A percentile compares a stretch with the other conserved stretches of the same genome.
These are phyloP conservation scores for Dasypogon diadema DNA, from an alignment of 2,888 invertebrate species.

Conservation along the genomic window DNA sequence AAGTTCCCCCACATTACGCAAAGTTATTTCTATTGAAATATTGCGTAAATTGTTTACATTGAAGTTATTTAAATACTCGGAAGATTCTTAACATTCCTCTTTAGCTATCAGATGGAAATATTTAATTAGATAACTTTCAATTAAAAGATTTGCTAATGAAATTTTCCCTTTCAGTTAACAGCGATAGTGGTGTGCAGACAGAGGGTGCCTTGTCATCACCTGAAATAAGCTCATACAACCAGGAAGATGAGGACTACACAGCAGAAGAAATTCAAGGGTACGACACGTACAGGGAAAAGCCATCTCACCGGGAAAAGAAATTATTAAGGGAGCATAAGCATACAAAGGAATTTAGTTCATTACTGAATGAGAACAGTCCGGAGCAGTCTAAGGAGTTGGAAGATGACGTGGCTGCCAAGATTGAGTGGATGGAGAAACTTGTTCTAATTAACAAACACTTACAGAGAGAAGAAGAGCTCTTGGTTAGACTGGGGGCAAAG, in stretches of 20 bases:
- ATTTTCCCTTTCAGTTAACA: conserved; percentile 69
- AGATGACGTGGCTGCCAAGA: conserved; percentile 72
- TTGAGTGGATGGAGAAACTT: conserved; percentile 80
- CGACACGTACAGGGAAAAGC: conserved; percentile 51
- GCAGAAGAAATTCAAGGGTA: conserved; percentile 15
- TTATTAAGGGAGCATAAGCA: conserved; percentile 72
- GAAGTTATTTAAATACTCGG: too few species aligned
- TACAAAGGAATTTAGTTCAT: conserved; percentile 70
- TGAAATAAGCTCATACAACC: conserved; percentile 59
- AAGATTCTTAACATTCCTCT: too few species aligned
- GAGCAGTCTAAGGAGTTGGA: conserved; percentile 67
- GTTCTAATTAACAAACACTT: conserved; percentile 80
- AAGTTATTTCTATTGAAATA: too few species aligned
- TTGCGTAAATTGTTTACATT: too few species aligned
- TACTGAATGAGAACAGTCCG: conserved; percentile 61
- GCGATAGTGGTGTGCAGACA: conserved; percentile 78
- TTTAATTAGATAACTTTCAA: conserved; percentile 11
- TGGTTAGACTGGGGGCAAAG: conserved; percentile 77
- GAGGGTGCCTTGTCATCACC: conserved; percentile 71
- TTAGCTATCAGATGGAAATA: too few species aligned
- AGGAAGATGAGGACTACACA: conserved; percentile 52
- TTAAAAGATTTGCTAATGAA: conserved; percentile 6
- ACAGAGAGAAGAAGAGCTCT: conserved; percentile 79
- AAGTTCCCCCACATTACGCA: too few species aligned
- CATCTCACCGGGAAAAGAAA: conserved; percentile 71